A percentile compares a stretch with the other conserved stretches of the same genome.
Conservation (phyloP, 2,113 vertebrate species). For the Etheostoma spectabile region DNA sequence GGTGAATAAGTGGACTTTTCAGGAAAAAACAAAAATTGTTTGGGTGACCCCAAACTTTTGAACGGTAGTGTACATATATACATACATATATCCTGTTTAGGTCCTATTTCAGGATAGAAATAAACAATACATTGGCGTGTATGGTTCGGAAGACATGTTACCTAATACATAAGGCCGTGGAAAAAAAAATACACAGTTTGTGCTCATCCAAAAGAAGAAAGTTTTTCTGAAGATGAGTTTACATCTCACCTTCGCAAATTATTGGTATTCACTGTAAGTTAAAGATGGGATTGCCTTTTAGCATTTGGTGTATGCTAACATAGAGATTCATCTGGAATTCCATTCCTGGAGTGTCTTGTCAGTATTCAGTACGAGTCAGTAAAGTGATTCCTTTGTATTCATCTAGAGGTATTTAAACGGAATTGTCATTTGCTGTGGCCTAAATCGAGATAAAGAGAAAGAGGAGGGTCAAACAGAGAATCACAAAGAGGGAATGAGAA, state of each 20-base stretch:
- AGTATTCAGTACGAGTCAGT: conserved; percentile 14
- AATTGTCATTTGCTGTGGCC: conserved; percentile 46
- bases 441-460: conserved; percentile 42
- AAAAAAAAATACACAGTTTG: background rate
- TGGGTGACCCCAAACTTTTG: no score
- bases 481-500: background rate
- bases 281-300: conserved; percentile 29
- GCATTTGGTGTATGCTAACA: background rate
- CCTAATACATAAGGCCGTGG: background rate
- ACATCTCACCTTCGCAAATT: conserved; percentile 5
- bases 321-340: conserved; percentile 32
- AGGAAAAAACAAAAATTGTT: no score
- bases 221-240: background rate
- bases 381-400: conserved; percentile 47
- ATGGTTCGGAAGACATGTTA: no score
- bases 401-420: conserved; percentile 49
- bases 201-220: conserved; percentile 3
- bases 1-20: no score
- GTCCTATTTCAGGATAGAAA: no score
- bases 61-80: no score
- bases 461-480: conserved; percentile 17
- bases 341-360: background rate
- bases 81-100: no score
- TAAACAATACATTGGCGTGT: no score
- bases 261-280: conserved; percentile 18